A percentile compares a stretch with the other conserved stretches of the same genome.
Conservation (phyloP, 2,113 vertebrate species). For the Rhodinocichla rosea region DNA sequence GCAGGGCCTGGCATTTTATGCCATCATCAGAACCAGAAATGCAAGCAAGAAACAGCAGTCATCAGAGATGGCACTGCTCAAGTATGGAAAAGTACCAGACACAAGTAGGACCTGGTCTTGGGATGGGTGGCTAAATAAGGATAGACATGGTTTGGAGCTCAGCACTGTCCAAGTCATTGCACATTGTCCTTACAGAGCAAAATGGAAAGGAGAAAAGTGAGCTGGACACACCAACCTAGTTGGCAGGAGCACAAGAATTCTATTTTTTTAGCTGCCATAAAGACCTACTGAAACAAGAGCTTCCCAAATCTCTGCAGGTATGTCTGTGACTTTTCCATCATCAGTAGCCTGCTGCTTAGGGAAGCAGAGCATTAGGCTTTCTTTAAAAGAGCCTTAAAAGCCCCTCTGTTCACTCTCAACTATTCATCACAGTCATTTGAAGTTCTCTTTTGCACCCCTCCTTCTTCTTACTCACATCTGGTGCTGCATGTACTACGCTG, state of each 20-base stretch:
- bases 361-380: constrained; percentile 48
- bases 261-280: constrained; percentile 2
- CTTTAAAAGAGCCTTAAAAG: constrained; percentile 49
- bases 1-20: not conserved
- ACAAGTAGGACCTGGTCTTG: not conserved
- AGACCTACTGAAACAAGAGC: constrained; percentile 48
- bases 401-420: constrained; percentile 58
- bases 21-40: not conserved
- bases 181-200: not conserved
- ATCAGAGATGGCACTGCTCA: not conserved
- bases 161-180: not conserved
- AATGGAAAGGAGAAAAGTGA: not conserved
- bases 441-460: constrained; percentile 13
- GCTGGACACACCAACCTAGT: not conserved
- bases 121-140: not conserved
- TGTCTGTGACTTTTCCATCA: constrained; percentile 55
- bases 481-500: not conserved
- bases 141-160: not conserved
- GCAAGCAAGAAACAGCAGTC: not conserved
- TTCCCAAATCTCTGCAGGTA: constrained; percentile 47
- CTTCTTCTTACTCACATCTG: constrained; percentile 3
- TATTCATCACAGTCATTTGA: constrained; percentile 52
- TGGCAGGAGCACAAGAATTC: constrained; percentile 26
- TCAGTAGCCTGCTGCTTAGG: constrained; percentile 43
- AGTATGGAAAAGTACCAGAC: not conserved